Evolutionary conservation across 2,113 vertebrate genomes (phyloP).

Genomic region (chimpanzee (Pan troglodytes)): NHGRI_mPanTro3-v2.1_pri NC_072402.2:22450001-22450500

Average conservation of each 20-base stretch:
- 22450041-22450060: background rate
- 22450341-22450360: background rate
- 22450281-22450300: background rate
- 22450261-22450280: conserved; percentile 1
- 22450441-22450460: background rate
- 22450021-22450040: background rate
- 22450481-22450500: background rate
- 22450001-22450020: background rate
- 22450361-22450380: background rate
- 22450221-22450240: background rate
- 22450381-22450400: background rate
- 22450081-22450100: background rate
- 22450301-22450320: background rate
- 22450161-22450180: background rate
- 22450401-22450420: background rate
- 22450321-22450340: background rate
- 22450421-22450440: background rate
- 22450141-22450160: background rate
- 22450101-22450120: background rate
- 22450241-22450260: background rate
- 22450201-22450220: background rate
- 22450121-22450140: background rate
- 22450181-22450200: background rate
- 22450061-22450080: background rate
- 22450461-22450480: background rate